Evolutionary conservation across 2,888 invertebrate genomes (phyloP).

Genomic region (Phrixothrix hirtus): DNA sequence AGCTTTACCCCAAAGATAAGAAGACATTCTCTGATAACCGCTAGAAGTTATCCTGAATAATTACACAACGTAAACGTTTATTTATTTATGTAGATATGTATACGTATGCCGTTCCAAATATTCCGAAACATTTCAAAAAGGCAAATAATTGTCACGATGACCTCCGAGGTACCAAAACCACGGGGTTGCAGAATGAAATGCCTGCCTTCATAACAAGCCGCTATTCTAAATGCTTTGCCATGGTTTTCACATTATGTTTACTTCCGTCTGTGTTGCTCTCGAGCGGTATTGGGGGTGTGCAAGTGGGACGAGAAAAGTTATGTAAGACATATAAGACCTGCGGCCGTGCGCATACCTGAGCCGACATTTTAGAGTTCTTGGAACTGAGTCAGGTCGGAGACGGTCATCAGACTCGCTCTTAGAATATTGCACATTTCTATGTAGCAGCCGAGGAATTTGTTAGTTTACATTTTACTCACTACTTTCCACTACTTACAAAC

Average conservation of each 20-base stretch:
- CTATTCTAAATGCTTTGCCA: constrained; percentile 10
- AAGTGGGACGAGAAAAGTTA: constrained; percentile 40
- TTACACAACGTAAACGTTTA: not conserved
- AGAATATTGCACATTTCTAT: constrained; percentile 33
- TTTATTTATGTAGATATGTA: not conserved
- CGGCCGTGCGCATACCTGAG: constrained; percentile 42
- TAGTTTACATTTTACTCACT: constrained; percentile 4
- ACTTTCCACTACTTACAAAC: not conserved
- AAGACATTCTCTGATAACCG: constrained; percentile 22
- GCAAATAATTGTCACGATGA: no score
- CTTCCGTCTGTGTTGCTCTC: constrained; percentile 30
- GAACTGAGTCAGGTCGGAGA: constrained; percentile 50
- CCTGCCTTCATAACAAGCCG: constrained; percentile 10
- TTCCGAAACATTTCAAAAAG: no score
- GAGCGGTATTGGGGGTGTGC: constrained; percentile 24
- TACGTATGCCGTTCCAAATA: no score
- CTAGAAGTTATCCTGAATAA: not conserved
- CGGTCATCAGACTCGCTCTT: constrained; percentile 46
- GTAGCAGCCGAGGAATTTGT: constrained; percentile 8
- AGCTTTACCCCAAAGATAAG: constrained; percentile 29
- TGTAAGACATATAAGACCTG: constrained; percentile 41
- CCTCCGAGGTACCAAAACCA: constrained; percentile 1
- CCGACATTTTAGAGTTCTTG: constrained; percentile 45
- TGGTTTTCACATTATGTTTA: constrained; percentile 13
- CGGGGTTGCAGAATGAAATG: constrained; percentile 17